Base-by-base conservation (phyloP, 92 coral and sea anemone species). In the Galaxea fascicularis region DNA sequence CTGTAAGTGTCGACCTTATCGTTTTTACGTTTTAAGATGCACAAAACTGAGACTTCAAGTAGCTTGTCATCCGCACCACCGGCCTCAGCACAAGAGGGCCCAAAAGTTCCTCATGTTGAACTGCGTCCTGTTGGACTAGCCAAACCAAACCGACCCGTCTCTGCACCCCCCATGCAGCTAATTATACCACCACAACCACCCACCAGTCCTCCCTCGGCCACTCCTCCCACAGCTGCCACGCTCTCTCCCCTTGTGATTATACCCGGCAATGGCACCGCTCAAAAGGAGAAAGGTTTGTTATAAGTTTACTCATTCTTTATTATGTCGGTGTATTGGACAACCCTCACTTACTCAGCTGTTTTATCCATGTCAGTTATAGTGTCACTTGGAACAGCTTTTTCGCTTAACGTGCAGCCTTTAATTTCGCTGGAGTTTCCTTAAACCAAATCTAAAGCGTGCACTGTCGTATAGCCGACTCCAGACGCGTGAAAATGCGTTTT, bases 181-280 rank as follows among this genome's bases (percentile, higher is more conserved):
- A 77, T 90, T 41, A 77, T 85, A 47, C 87, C 89, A 47, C 95
- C 94, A 57, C 83, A 88, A 39, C 89, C 89, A 44, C 85, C 91
- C 4, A 87, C 49, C 59, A 83, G 79, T 35, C 91, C 91, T 41
- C 79, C 93, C 5, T 91, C 91, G 31, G 24, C 83, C 60, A 87
- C 89, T 63, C 89, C 93, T 44, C 93, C 93, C 73, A 86, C 91
- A 65, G 35, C 88, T 27, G 16, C 80, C 52, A 73, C 54, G n/a
- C 65, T 89, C 8, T 78, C 78, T 52, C 22, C 87, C 16, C 39
- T 22, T 12, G 64, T 57, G n/a, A 41, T 41, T 41, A 53, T 54
- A 22, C 56, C 24, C 77, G 17, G 24, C 54, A 58, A 70, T 26
- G 46, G 47, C 54, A 26, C 58, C 10, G 21, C 25, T 15, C 35